phyloP scores from a whole-genome alignment of 2,888 invertebrate genomes.

The Fragum sueziense region DNA sequence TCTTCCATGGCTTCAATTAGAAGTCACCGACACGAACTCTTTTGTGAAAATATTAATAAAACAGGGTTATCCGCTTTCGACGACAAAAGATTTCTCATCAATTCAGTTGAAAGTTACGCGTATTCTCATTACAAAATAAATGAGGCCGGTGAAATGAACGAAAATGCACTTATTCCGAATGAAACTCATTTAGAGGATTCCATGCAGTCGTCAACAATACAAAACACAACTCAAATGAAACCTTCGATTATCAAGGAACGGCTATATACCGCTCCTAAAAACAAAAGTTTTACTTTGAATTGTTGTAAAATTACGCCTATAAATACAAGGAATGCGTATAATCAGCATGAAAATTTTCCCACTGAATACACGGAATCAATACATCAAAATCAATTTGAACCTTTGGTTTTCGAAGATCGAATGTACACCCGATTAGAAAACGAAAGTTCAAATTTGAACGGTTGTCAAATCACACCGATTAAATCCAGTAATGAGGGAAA shows the following conservation, averaged over 20 bases:
- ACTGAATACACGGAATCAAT: no score
- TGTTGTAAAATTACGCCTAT: background rate
- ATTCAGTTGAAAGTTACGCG: conserved; percentile 45
- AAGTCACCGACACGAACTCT: conserved; percentile 52
- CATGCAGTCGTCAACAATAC: no score
- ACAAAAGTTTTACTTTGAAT: conserved; percentile 3
- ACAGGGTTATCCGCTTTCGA: conserved; percentile 50
- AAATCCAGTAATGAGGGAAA: no score
- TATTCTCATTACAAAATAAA: conserved; percentile 58
- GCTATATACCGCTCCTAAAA: background rate
- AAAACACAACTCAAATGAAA: background rate
- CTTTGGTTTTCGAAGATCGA: conserved; percentile 4
- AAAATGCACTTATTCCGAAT: background rate
- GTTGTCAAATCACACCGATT: no score
- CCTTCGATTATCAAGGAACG: background rate
- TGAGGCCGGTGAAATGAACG: no score
- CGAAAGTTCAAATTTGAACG: no score
- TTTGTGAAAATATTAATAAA: conserved; percentile 46
- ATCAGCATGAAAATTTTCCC: no score
- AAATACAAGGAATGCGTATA: no score
- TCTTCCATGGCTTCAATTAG: conserved; percentile 45
- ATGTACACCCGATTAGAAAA: background rate
- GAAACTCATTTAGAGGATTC: background rate
- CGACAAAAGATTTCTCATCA: conserved; percentile 53
- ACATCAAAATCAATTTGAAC: background rate